Evolutionary conservation across 2,888 invertebrate genomes (phyloP).

Genomic region (Tholera decimalis): DNA sequence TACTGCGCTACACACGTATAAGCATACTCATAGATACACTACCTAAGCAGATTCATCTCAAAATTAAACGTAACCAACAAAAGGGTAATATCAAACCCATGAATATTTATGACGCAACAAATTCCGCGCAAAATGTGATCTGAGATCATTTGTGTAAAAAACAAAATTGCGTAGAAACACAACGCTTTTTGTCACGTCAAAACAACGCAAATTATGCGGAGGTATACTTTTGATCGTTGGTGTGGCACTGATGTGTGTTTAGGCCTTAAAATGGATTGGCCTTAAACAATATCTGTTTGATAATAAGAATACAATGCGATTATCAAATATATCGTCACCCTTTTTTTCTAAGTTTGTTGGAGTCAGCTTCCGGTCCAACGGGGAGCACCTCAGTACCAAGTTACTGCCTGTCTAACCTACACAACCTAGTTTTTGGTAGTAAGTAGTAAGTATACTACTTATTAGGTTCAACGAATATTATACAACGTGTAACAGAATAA

Average conservation of each 20-base stretch:
- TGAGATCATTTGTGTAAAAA: slow-evolving; percentile 54
- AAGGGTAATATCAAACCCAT: slow-evolving; percentile 36
- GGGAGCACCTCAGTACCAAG: too few relatives aligned
- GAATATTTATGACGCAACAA: slow-evolving; percentile 55
- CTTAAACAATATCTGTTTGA: neutral
- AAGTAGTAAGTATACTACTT: too few relatives aligned
- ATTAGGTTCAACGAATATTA: too few relatives aligned
- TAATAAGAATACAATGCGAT: neutral
- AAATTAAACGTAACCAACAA: slow-evolving; percentile 28
- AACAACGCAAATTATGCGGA: neutral
- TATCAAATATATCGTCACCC: neutral
- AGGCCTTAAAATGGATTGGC: slow-evolving; percentile 15
- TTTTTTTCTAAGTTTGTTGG: too few relatives aligned
- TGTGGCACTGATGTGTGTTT: slow-evolving; percentile 10
- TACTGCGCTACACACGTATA: neutral
- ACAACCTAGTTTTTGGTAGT: too few relatives aligned
- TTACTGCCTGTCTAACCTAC: too few relatives aligned
- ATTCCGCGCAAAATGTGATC: slow-evolving; percentile 53
- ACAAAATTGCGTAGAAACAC: slow-evolving; percentile 56
- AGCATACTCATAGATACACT: neutral
- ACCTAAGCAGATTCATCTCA: neutral
- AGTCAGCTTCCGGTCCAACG: too few relatives aligned
- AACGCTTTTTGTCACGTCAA: slow-evolving; percentile 42
- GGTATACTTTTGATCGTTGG: slow-evolving; percentile 13
- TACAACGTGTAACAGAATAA: too few relatives aligned